Evolutionary conservation across 1,140 invertebrate species (phyloP).

Genomic region (Bombus pyrosoma): DNA sequence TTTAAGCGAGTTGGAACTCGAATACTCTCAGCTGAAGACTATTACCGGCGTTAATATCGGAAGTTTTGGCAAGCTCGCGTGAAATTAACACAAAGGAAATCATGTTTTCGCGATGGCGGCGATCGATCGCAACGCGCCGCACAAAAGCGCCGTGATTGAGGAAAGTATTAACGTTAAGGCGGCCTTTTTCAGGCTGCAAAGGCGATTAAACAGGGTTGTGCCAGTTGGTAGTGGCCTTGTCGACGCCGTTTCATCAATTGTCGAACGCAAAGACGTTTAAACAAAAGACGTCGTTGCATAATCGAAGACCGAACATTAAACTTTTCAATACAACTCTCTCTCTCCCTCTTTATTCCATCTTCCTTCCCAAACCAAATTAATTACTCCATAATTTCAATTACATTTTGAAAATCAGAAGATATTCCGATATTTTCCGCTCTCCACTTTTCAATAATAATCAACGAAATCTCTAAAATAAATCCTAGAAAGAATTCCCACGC

Average conservation of each 20-base stretch:
- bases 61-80: neutral
- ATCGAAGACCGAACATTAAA: neutral
- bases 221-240: slow-evolving; percentile 24
- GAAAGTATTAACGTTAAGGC: slow-evolving; percentile 30
- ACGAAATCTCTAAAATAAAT: neutral
- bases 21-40: neutral
- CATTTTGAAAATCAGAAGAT: too few species aligned
- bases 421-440: too few species aligned
- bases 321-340: neutral
- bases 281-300: neutral
- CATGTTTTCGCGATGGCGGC: neutral
- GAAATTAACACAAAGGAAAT: slow-evolving; percentile 12
- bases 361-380: neutral
- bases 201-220: slow-evolving; percentile 23
- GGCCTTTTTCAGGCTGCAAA: slow-evolving; percentile 36
- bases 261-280: neutral
- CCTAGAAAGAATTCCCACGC: neutral
- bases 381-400: neutral
- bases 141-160: slow-evolving; percentile 36
- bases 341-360: too few species aligned
- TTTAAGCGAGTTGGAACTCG: too few species aligned
- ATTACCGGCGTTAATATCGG: neutral
- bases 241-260: neutral
- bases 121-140: slow-evolving; percentile 20
- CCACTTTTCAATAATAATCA: too few species aligned